Percentiles rank a stretch among this genome's conserved stretches.
Evolutionary conservation across 2,113 vertebrate species (phyloP).

Genomic region (Leuciscus idus): DNA sequence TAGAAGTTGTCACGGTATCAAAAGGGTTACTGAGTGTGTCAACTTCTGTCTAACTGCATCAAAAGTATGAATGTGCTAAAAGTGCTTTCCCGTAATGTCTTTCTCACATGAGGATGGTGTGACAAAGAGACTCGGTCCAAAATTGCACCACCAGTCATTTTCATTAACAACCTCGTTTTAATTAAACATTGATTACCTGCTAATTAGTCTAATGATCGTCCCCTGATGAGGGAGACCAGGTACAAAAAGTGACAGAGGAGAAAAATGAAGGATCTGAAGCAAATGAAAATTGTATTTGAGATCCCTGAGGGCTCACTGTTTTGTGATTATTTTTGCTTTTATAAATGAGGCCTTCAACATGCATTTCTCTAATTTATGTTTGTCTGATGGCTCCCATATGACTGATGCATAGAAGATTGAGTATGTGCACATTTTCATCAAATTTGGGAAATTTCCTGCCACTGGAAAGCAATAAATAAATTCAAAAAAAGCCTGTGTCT

Average conservation of each 20-base stretch:
- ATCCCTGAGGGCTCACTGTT: constrained; percentile 70
- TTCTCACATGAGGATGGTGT: constrained; percentile 58
- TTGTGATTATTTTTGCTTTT: constrained; percentile 74
- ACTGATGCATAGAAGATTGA: constrained; percentile 72
- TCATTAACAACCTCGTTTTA: constrained; percentile 87
- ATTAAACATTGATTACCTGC: constrained; percentile 92
- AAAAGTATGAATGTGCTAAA: constrained; percentile 51
- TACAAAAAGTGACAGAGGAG: constrained; percentile 67
- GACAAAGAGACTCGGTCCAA: constrained; percentile 61
- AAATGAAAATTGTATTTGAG: constrained; percentile 68
- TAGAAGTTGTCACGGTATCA: neutral
- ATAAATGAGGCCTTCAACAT: constrained; percentile 76
- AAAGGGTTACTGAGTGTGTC: constrained; percentile 10
- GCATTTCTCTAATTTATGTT: constrained; percentile 79
- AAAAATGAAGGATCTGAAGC: constrained; percentile 74
- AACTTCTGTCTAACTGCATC: constrained; percentile 32
- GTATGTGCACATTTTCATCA: constrained; percentile 72
- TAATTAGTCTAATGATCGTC: constrained; percentile 89
- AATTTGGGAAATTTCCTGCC: constrained; percentile 73
- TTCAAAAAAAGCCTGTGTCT: constrained; percentile 62
- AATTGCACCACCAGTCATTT: constrained; percentile 74
- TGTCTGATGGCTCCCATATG: constrained; percentile 73
- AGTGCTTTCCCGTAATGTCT: constrained; percentile 48
- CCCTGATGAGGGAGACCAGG: constrained; percentile 76
- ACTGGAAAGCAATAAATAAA: constrained; percentile 70